A percentile compares a stretch with the other conserved stretches of the same genome.
These are phyloP conservation scores for Champsocephalus gunnari DNA, from an alignment of 2,797 vertebrate species.

Conservation along the genomic window DNA sequence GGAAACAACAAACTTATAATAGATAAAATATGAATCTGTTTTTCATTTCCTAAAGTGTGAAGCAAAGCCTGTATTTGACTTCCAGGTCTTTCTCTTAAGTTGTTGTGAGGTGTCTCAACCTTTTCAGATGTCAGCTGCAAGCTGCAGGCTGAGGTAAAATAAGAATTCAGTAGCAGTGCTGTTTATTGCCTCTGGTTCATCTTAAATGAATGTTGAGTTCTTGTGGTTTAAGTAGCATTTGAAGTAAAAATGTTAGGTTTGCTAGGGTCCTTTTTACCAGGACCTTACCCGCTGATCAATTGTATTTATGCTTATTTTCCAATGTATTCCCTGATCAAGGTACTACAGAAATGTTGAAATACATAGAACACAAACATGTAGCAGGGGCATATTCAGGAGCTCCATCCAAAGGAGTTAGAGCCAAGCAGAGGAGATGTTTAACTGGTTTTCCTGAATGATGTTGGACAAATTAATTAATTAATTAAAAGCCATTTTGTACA, in stretches of 20 bases:
- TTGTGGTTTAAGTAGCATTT: conserved; percentile 19
- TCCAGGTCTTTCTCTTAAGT: conserved; percentile 48
- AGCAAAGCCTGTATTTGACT: conserved; percentile 56
- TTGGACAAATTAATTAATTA: neutral
- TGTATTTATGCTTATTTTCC: neutral
- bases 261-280: conserved; percentile 17
- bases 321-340: neutral
- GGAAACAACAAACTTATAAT: conserved; percentile 35
- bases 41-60: conserved; percentile 24
- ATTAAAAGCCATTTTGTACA: neutral
- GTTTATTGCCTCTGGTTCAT: conserved; percentile 34
- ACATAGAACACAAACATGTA: neutral
- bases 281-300: neutral
- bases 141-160: conserved; percentile 57
- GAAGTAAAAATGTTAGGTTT: conserved; percentile 7
- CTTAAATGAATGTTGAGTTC: conserved; percentile 35
- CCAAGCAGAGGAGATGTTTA: neutral
- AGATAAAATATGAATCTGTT: conserved; percentile 12
- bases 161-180: conserved; percentile 23
- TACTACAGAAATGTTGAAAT: neutral
- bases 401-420: neutral
- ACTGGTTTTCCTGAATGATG: neutral
- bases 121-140: conserved; percentile 71
- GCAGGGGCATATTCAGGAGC: neutral
- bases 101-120: conserved; percentile 61